Evolutionary conservation across 2,113 vertebrate genomes (phyloP), one percentile per base, ranked within the genome.

Genomic region (Thinocorus orbignyianus): DNA sequence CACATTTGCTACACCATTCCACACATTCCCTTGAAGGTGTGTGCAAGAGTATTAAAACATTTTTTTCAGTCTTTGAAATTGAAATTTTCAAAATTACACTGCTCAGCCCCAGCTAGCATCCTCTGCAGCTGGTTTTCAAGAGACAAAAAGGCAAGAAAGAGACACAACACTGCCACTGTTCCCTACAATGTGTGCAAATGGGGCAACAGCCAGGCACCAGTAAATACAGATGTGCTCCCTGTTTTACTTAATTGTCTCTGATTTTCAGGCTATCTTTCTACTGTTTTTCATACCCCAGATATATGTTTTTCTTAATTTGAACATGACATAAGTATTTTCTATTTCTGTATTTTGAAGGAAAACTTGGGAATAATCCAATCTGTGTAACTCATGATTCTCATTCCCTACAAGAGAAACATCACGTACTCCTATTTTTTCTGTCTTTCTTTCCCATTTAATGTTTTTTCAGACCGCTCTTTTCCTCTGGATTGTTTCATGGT

Each of bases 161-260:
- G 31, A 33, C 33, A 33, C 17, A 23, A 7, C 0, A 6, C 33
- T 35, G 17, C 9, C 2, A 1, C 25, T 12, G 17, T 13, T 37
- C 25, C 3, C 1, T 13, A 28, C 24, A 15, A 25, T 6, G 3
- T 6, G 7, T 39, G 57, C 37, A 35, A 49, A 49, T 10, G 26
- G 10, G 44, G 20, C 35, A 71, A 24, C 20, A 55, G 25, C 8
- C 25, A 31, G 48, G 41, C 13, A 41, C 30, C 1, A 18, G 13
- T 7, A 54, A 54, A 39, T 16, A 54, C 10, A n/a, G 62, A 8
- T 3, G 11, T 11, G 33, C 41, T 79, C 28, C 12, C 20, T 35
- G 3, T 28, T 68, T 57, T 68, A 35, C 19, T 78, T 68, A 44
- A 55, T 6, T 51, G 23, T 17, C 52, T 37, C n/a, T n/a, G 55